phyloP scores from a whole-genome alignment of 2,797 vertebrate genomes.

The Chaunax sp. region DNA sequence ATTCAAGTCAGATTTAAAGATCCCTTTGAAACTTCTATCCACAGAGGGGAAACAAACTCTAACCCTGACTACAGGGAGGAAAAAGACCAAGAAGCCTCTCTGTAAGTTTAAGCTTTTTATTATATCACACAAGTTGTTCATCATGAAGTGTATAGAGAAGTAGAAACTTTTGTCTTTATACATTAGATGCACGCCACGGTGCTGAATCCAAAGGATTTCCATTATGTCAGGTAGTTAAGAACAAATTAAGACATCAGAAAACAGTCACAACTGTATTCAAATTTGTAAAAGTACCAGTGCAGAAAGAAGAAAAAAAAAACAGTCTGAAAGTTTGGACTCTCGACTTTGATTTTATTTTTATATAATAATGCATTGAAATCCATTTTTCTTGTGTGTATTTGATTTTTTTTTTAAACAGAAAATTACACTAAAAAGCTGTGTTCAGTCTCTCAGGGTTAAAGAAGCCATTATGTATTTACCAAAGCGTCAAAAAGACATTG shows the following conservation, averaged over 20 bases:
- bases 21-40: conserved; percentile 17
- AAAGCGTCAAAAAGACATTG: background rate
- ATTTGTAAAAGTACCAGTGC: too few relatives aligned
- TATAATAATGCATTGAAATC: background rate
- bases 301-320: background rate
- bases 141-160: background rate
- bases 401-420: background rate
- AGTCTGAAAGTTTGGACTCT: background rate
- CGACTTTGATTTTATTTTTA: background rate
- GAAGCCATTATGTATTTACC: too few relatives aligned
- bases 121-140: background rate
- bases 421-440: too few relatives aligned
- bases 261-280: too few relatives aligned
- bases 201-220: background rate
- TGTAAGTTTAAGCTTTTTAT: conserved; percentile 83
- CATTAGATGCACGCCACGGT: background rate
- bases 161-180: background rate
- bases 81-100: conserved; percentile 91
- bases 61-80: conserved; percentile 83
- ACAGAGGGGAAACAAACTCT: conserved; percentile 83
- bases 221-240: too few relatives aligned
- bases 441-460: background rate
- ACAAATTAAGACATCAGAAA: too few relatives aligned
- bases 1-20: background rate
- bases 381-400: background rate